Evolutionary conservation across 2,797 vertebrate species (phyloP), one percentile per base, ranked within the genome.

Genomic region (Scolopax bukidnonensis): DNA sequence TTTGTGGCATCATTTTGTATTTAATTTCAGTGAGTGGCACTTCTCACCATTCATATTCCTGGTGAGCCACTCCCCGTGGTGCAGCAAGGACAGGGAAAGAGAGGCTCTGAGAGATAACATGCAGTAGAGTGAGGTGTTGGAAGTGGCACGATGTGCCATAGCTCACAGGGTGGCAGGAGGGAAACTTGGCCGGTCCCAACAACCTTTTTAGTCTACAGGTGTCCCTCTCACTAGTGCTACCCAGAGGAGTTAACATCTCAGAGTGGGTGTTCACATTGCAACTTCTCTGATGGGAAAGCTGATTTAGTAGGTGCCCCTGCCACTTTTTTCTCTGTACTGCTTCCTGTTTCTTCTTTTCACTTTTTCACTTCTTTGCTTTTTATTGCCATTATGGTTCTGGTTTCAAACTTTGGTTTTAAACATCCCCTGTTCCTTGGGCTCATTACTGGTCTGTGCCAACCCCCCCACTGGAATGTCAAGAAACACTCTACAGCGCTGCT

Each of bases 21-120:
- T 87, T 63, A 51, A 53, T 90, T 93, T 91, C 78, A 50, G n/a
- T 6, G 25, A 84, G 71, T 91, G 53, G 15, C 64, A 51, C 78
- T 86, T 95, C 73, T 69, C 40, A 61, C 73, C 79, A 79, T 43
- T 74, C 79, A 48, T 12, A 30, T 28, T 84, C 13, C 48, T 70
- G 16, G 27, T 80, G 63, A 85, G 51, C 81, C 71, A 11, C 60
- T 86, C 48, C 48, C 40, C 11, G n/a, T 0, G 1, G 32, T 16
- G 68, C 17, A 53, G 45, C 63, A 57, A 69, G 74, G 80, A 50
- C 33, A 65, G 50, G 36, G 38, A 27, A 48, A 41, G 64, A 77
- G 68, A 54, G 53, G 41, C 41, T 88, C 28, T 36, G 68, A n/a
- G 63, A 23, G 12, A 19, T 7, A 57, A 45, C 2, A 1, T 9